phyloP scores from a whole-genome alignment of 2,888 invertebrate species.

The Candidula unifasciata region DNA sequence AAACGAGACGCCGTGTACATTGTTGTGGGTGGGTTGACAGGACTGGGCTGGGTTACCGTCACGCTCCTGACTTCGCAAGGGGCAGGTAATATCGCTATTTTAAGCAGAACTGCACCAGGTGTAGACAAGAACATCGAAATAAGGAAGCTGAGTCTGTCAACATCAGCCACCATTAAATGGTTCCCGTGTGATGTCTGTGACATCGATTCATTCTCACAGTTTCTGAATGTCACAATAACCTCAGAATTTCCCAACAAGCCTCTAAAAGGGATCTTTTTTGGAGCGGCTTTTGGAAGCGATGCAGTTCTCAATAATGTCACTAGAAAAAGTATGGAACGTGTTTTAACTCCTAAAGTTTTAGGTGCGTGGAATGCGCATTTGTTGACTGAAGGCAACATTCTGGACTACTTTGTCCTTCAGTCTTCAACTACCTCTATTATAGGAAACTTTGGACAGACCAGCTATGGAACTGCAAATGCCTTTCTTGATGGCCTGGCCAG shows the following conservation, averaged over 20 bases:
- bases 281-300: constrained; percentile 62
- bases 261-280: constrained; percentile 65
- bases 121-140: constrained; percentile 50
- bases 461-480: constrained; percentile 67
- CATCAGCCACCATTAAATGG: constrained; percentile 52
- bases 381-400: constrained; percentile 52
- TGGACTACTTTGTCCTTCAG: constrained; percentile 68
- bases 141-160: constrained; percentile 30
- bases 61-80: constrained; percentile 57
- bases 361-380: constrained; percentile 68
- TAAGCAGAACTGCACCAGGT: constrained; percentile 58
- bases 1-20: constrained; percentile 59
- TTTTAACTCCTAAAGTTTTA: constrained; percentile 62
- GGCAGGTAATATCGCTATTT: constrained; percentile 56
- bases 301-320: constrained; percentile 55
- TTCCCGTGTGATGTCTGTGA: constrained; percentile 60
- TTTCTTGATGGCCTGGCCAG: constrained; percentile 65
- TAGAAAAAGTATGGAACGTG: constrained; percentile 54
- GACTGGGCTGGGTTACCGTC: constrained; percentile 66
- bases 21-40: constrained; percentile 66
- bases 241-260: constrained; percentile 38
- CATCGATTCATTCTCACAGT: constrained; percentile 50
- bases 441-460: constrained; percentile 65
- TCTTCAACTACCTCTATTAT: constrained; percentile 66
- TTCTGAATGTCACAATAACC: constrained; percentile 50